Evolutionary conservation across 2,797 vertebrate species (phyloP).

Genomic region (Glossophaga mutica): DNA sequence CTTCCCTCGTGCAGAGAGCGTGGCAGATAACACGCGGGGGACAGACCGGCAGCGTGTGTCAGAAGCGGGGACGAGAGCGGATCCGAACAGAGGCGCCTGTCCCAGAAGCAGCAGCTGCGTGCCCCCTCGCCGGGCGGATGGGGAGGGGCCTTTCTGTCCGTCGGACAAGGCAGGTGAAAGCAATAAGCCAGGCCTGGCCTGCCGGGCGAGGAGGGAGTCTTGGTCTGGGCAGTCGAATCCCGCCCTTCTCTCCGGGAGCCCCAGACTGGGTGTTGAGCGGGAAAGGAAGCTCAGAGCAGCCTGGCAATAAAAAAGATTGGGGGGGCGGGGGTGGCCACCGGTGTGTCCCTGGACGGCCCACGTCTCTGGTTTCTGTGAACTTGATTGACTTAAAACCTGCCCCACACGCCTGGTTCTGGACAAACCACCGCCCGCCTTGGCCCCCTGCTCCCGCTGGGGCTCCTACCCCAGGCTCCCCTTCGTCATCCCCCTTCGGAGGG

Average conservation of each 20-base stretch:
- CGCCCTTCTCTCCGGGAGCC: background rate
- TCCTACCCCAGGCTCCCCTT: background rate
- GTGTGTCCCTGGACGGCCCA: background rate
- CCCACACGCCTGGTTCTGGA: background rate
- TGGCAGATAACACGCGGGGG: background rate
- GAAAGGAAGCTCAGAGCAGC: background rate
- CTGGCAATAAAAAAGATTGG: background rate
- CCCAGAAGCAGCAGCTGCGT: too few relatives aligned
- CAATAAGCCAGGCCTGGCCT: background rate
- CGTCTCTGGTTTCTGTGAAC: background rate
- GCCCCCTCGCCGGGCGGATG: too few relatives aligned
- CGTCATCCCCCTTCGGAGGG: too few relatives aligned
- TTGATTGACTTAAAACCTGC: background rate
- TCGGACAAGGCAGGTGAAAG: background rate
- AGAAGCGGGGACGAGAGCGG: background rate
- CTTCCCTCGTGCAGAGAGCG: background rate
- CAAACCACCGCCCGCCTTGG: accelerated
- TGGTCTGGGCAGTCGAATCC: background rate
- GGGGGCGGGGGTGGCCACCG: accelerated
- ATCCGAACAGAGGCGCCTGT: background rate
- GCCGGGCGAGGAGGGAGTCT: background rate
- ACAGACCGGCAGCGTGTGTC: background rate
- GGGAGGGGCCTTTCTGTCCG: background rate
- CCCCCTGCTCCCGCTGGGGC: background rate
- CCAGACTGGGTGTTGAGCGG: background rate